Conservation (phyloP, 2,888 invertebrate species). For the Biston stratarius region DNA sequence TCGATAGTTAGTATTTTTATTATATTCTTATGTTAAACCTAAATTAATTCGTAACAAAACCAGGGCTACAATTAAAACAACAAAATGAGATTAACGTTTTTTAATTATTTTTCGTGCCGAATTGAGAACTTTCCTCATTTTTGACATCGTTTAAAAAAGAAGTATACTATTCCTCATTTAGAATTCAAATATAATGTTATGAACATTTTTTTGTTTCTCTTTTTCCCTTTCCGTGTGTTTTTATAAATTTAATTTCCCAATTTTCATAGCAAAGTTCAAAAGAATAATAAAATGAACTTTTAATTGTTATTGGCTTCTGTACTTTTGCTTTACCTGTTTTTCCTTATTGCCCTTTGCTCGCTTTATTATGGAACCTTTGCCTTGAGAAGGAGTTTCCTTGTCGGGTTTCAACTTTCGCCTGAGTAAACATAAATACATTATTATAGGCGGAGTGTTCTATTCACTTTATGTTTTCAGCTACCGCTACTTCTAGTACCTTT, state of each 20-base stretch:
- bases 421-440: neutral
- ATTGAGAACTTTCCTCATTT: too few species aligned
- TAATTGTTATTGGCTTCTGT: conserved; percentile 24
- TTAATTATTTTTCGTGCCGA: too few species aligned
- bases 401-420: neutral
- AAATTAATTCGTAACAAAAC: too few species aligned
- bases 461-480: neutral
- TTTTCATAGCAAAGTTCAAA: conserved; percentile 4
- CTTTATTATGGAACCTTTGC: conserved; percentile 15
- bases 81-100: too few species aligned
- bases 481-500: neutral
- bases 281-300: conserved; percentile 5
- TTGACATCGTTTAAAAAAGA: neutral
- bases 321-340: conserved; percentile 6
- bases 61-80: too few species aligned
- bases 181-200: too few species aligned
- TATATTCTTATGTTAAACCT: too few species aligned
- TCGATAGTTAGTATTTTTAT: too few species aligned
- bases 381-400: conserved; percentile 19
- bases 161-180: too few species aligned
- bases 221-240: neutral
- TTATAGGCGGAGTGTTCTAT: neutral
- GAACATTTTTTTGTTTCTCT: neutral
- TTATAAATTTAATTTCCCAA: conserved; percentile 3
- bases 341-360: conserved; percentile 20